Percentiles rank a stretch among this genome's conserved stretches.
phyloP scores from a whole-genome alignment of 2,888 invertebrate genomes.

The Netelia fuscicornis region DNA sequence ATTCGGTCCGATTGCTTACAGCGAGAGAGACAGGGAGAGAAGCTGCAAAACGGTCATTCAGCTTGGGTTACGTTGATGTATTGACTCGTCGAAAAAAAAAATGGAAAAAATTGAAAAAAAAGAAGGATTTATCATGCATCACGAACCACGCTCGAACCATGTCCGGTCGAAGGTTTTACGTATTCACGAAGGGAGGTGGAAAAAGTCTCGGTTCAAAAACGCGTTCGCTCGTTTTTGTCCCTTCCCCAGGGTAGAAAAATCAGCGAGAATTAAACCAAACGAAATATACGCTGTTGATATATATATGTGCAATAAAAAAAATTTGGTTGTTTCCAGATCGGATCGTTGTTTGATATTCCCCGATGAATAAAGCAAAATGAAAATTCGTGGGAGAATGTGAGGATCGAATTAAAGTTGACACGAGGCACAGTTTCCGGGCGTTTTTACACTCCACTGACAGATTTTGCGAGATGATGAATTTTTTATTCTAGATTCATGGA shows the following conservation, averaged over 20 bases:
- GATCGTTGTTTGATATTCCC: not conserved
- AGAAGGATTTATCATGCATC: conserved; percentile 5
- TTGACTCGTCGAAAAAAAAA: conserved; percentile 44
- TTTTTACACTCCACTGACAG: no score
- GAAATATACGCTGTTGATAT: not conserved
- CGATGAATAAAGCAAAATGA: not conserved
- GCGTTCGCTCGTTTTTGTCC: not conserved
- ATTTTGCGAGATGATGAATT: no score
- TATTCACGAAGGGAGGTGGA: conserved; percentile 6
- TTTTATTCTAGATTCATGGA: no score
- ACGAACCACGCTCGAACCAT: conserved; percentile 41
- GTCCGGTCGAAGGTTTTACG: conserved; percentile 21
- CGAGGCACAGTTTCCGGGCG: no score
- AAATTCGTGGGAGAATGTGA: not conserved
- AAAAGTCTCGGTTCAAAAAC: not conserved
- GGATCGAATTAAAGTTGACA: no score
- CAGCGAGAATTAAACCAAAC: not conserved
- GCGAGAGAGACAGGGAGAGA: not conserved
- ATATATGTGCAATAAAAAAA: not conserved
- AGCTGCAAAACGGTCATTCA: conserved; percentile 21
- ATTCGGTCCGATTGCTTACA: conserved; percentile 26
- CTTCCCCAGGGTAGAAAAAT: not conserved
- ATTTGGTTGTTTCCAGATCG: not conserved
- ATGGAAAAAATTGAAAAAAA: conserved; percentile 23
- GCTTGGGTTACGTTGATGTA: conserved; percentile 51